Evolutionary conservation across 2,797 vertebrate species (phyloP), one percentile per base, ranked within the genome.

Genomic region (Tadarida brasiliensis): DNA sequence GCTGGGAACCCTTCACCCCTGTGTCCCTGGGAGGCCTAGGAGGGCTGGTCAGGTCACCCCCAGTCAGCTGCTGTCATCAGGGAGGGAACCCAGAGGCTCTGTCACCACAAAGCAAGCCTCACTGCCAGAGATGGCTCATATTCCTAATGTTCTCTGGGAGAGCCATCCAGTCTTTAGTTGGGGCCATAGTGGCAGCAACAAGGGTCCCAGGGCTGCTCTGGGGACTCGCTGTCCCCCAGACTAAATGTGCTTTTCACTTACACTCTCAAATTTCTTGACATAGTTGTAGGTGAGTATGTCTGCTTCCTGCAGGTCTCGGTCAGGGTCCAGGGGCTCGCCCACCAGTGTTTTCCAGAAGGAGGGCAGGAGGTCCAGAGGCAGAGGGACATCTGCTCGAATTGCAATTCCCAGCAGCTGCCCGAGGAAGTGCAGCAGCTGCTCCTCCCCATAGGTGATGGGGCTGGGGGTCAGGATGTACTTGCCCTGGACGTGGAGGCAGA

Each of bases 271-370:
- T 94, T 99, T 99, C 96, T 99, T 99, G 97, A 99, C 97, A 0
- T 99, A 99, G 98, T 99, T 99, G 98, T 99, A 99, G 82, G 99
- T 99, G 95, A 99, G 99, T 63, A 99, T 98, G 94, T 99, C 99
- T 0, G 99, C 99, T 94, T 99, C 99, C 97, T 99, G 99, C 56
- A 99, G 98, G 98, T 99, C 99, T 65, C 98, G 90, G 0, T 99
- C 99, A 0, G 98, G 98, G 96, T 99, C 99, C 19, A 99, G 98
- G 0, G 98, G 97, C 96, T 99, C 99, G 0, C 99, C 99, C 39
- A 99, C 99, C 90, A 99, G 98, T 3, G 99, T 99, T 98, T 99
- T 99, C 99, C 99, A 99, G 98, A 99, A 99, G 70, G 99, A 99
- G 68, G 99, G 98, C 91, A 99, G 98, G 11, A 99, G 99, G 97